Evolutionary conservation across 2,113 vertebrate genomes (phyloP).

Genomic region (Oryctolagus cuniculus): DNA sequence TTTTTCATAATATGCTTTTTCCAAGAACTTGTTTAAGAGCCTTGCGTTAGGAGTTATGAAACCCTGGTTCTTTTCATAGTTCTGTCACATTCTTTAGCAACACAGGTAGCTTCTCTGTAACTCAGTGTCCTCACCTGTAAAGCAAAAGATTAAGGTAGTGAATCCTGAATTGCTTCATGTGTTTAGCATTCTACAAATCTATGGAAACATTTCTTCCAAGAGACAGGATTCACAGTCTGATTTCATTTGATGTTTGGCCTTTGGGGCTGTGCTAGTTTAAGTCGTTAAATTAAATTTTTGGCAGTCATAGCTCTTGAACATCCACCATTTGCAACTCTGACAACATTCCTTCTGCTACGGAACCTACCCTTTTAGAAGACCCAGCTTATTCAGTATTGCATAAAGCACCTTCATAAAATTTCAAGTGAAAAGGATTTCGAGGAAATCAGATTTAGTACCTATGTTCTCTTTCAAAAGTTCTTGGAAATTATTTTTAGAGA

Average conservation of each 20-base stretch:
- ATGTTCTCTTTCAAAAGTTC: constrained; percentile 66
- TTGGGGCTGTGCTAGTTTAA: constrained; percentile 71
- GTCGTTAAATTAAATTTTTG: constrained; percentile 74
- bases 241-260: constrained; percentile 64
- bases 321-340: constrained; percentile 72
- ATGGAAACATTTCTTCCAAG: constrained; percentile 31
- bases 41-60: neutral
- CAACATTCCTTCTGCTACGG: constrained; percentile 73
- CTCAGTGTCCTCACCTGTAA: constrained; percentile 56
- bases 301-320: constrained; percentile 65
- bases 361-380: constrained; percentile 73
- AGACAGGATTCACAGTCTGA: constrained; percentile 70
- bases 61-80: neutral
- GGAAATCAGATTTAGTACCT: constrained; percentile 75
- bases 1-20: too few relatives aligned
- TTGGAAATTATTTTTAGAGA: constrained; percentile 68
- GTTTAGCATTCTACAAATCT: constrained; percentile 31
- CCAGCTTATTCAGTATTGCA: constrained; percentile 59
- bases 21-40: too few relatives aligned
- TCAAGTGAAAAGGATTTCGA: constrained; percentile 74
- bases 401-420: constrained; percentile 74
- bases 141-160: constrained; percentile 22
- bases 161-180: constrained; percentile 15
- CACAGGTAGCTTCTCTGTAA: neutral
- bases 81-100: constrained; percentile 2